Base-by-base conservation (phyloP, 2,113 vertebrate genomes). In the Oreochromis tanganicae region DNA sequence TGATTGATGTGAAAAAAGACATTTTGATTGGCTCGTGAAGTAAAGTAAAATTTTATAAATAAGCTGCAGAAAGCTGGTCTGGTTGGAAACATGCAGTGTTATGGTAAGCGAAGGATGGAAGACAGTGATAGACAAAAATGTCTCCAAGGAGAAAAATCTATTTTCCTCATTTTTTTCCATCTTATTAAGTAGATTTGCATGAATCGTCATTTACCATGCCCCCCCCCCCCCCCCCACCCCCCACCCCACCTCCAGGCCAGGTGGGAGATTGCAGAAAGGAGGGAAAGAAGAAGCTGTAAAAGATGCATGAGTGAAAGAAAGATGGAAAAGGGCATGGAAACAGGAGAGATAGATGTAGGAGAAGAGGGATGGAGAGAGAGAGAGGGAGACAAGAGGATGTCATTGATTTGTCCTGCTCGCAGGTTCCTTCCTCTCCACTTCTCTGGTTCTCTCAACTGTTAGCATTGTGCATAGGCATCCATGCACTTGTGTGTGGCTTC, bases 121-220 rank as follows among this genome's bases (percentile, higher is more conserved):
- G 73, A 86, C 81, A 79, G 56, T 46, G 81, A 80, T 50, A 19
- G 73, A 84, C 43, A 38, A 75, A 73, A 86, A 93, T 80, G 82
- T 86, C 88, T 89, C 55, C 46, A 68, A 88, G 88, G 87, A 71
- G 68, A 90, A 78, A 87, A 87, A 86, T 86, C 73, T 32, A 80
- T 88, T 85, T 79, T 79, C 38, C 57, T 81, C 79, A 81, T 88
- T 87, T 95, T 94, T 88, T 93, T 79, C 84, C 83, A 4, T 90
- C 89, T 80, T 81, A 85, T 95, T 95, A 87, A 86, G 81, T 82
- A 90, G 80, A 90, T 94, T 91, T 90, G 87, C 82, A 89, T 94
- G 85, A 87, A 85, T 93, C 82, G 92, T 91, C 81, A 91, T 93
- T 89, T 78, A 91, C 80, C 50, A 21, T 84, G 79, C 71, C 88